Evolutionary conservation across 2,113 vertebrate species (phyloP), one percentile per base, ranked within the genome.

Genomic region (Peromyscus leucopus): DNA sequence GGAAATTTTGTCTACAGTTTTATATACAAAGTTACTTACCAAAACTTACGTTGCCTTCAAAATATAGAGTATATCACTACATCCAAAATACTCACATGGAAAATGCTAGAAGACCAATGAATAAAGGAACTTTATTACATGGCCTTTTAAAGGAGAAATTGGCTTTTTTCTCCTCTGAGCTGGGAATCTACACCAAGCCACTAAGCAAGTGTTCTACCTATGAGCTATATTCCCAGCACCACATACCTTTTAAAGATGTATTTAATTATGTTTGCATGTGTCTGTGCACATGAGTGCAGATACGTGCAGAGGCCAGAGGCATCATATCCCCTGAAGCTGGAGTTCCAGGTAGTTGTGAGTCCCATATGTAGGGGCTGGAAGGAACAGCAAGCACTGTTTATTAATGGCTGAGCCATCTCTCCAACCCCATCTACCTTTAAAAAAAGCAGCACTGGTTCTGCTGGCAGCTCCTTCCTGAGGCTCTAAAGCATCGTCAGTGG

Each of bases 1-100:
- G n/a, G 6, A 92, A 91, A 85, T n/a, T 83, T 6, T 78, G 24
- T 33, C 55, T 83, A 46, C 36, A 84, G 63, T 57, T 28, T 8
- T 7, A 39, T 1, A 2, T 31, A 57, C 16, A 55, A 59, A 86
- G 39, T 46, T 93, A 65, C 15, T 86, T n/a, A 82, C 79, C 75
- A 88, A 85, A 78, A 11, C 36, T 16, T 75, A 11, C 16, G 42
- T 5, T 55, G 33, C 8, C 36, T 82, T 48, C 95, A 61, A 39
- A 57, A 74, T 79, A 74, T 79, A 42, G 22, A n/a, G n/a, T 33
- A 46, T 46, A 39, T n/a, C 19, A 79, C 2, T 85, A 55, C 19
- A 84, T 71, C 80, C 46, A 97, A 90, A 87, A 93, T 76, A 92
- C 12, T 36, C 69, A 82, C 42, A 67, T 69, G 51, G 39, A 91